phyloP scores from a whole-genome alignment of 1,140 invertebrate genomes.

The Caligus rogercresseyi region DNA sequence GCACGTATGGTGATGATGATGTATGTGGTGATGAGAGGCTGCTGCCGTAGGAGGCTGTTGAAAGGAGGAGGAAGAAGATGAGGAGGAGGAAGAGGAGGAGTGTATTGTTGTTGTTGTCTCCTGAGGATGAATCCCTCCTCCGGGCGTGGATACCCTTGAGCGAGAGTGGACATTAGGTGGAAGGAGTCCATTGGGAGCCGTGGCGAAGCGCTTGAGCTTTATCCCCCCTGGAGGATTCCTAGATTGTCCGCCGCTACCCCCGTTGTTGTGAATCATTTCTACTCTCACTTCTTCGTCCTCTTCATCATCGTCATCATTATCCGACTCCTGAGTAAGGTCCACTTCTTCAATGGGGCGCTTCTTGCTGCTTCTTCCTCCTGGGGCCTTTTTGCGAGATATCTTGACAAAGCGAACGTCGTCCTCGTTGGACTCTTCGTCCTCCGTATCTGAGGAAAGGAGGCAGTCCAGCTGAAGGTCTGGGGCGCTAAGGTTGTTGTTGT shows the following conservation, averaged over 20 bases:
- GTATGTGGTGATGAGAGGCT: neutral
- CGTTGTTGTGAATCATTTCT: neutral
- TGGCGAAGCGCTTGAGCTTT: constrained; percentile 6
- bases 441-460: constrained; percentile 16
- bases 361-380: neutral
- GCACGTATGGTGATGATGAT: neutral
- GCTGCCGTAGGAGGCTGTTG: neutral
- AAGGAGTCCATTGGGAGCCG: neutral
- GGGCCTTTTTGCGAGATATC: neutral
- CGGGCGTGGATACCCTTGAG: constrained; percentile 3
- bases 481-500: neutral
- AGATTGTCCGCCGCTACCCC: neutral
- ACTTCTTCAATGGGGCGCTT: constrained; percentile 1
- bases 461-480: constrained; percentile 20
- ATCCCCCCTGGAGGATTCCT: neutral
- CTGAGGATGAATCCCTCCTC: neutral
- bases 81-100: neutral
- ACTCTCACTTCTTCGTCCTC: constrained; percentile 14
- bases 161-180: constrained; percentile 11
- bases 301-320: constrained; percentile 8
- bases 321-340: constrained; percentile 17
- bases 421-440: constrained; percentile 3
- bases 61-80: neutral
- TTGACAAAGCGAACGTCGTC: constrained; percentile 14
- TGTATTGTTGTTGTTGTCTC: too few species aligned